These are phyloP conservation scores for Antheraea mylitta DNA, from an alignment of 1,140 invertebrate species.

Conservation along the genomic window DNA sequence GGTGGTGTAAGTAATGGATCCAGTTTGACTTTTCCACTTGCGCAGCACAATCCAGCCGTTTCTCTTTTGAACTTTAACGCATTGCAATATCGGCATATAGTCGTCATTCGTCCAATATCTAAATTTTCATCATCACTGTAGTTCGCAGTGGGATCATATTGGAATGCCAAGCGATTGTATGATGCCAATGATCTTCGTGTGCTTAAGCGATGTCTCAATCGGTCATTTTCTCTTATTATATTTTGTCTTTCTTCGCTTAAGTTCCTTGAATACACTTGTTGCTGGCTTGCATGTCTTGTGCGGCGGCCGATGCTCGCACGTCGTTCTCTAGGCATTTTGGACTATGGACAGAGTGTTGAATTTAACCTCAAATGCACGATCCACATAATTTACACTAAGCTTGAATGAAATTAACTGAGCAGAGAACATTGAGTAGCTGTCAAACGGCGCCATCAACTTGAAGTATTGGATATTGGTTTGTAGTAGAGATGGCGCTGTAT, in stretches of 20 bases:
- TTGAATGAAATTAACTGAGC: conserved; percentile 31
- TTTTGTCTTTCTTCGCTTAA: conserved; percentile 39
- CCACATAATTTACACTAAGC: conserved; percentile 38
- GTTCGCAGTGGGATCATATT: no score
- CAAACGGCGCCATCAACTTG: conserved; percentile 26
- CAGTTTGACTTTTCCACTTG: no score
- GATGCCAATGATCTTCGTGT: no score
- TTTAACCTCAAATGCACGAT: conserved; percentile 32
- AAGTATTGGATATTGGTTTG: no score
- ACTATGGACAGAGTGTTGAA: conserved; percentile 22
- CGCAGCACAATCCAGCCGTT: no score
- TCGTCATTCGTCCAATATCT: no score
- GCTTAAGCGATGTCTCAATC: conserved; percentile 36
- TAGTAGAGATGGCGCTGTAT: no score
- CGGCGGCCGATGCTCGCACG: conserved; percentile 13
- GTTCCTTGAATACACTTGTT: conserved; percentile 35
- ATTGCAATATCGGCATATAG: no score
- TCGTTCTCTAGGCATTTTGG: conserved; percentile 17
- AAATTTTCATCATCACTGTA: no score
- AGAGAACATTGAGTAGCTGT: conserved; percentile 31
- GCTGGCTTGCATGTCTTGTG: conserved; percentile 18
- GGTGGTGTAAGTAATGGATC: no score
- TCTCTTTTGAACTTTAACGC: no score
- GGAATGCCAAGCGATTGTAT: no score
- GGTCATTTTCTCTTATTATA: conserved; percentile 40